A percentile compares a stretch with the other conserved stretches of the same genome.
These are phyloP conservation scores for Gymnoscelis rufifasciata DNA, from an alignment of 2,888 invertebrate species.

Conservation along the genomic window DNA sequence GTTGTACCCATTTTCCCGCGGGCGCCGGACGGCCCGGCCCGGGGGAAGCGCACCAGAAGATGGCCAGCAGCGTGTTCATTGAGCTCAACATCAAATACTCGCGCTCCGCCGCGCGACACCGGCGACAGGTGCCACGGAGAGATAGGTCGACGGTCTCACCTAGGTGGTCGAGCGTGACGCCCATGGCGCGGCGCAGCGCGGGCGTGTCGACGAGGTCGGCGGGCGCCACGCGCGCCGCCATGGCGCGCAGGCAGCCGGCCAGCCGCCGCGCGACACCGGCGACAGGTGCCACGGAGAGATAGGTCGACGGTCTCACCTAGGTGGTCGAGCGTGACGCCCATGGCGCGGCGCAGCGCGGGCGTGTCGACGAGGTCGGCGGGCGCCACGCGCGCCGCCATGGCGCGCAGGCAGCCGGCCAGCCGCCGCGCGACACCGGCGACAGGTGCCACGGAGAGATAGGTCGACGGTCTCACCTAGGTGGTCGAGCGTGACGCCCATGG, in stretches of 20 bases:
- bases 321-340: constrained; percentile 83
- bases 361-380: constrained; percentile 84
- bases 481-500: no score
- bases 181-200: constrained; percentile 87
- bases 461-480: no score
- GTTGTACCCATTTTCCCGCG: no score
- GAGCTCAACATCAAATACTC: no score
- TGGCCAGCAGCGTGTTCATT: no score
- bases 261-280: neutral
- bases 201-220: constrained; percentile 82
- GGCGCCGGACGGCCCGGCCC: no score
- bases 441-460: no score
- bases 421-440: neutral
- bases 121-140: no score
- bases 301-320: constrained; percentile 48
- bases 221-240: constrained; percentile 87
- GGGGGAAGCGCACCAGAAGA: no score
- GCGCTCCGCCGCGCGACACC: no score
- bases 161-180: constrained; percentile 80
- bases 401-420: constrained; percentile 87
- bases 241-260: constrained; percentile 87
- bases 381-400: constrained; percentile 86
- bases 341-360: constrained; percentile 83
- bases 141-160: constrained; percentile 42
- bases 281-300: neutral